Percentiles rank a stretch among this genome's conserved stretches.
phyloP scores from a whole-genome alignment of 2,888 invertebrate species.

The Ametastegia equiseti region DNA sequence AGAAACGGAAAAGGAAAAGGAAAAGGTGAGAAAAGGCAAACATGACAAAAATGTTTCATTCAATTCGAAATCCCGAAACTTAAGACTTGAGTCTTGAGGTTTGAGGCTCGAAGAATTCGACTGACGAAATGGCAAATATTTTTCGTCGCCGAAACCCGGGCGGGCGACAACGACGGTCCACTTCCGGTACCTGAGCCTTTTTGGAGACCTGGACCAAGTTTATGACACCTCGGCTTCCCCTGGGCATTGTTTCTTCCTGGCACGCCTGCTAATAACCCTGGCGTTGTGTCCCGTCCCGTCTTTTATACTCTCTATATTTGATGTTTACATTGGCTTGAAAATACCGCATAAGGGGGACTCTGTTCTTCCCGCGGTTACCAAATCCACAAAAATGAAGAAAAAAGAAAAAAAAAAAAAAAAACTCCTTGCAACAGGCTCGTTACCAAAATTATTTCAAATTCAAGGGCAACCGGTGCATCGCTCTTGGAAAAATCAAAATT shows the following conservation, averaged over 20 bases:
- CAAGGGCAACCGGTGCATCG: no score
- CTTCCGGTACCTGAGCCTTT: constrained; percentile 56
- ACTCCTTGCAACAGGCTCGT: no score
- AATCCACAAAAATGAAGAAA: not conserved
- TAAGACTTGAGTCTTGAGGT: no score
- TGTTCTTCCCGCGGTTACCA: not conserved
- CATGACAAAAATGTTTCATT: no score
- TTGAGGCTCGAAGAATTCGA: not conserved
- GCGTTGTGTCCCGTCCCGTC: not conserved
- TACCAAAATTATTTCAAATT: no score
- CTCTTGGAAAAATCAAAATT: no score
- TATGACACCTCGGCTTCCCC: constrained; percentile 53
- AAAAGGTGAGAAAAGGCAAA: constrained; percentile 40
- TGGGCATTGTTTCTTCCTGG: constrained; percentile 40
- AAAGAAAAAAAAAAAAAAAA: no score
- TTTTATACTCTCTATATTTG: constrained; percentile 32
- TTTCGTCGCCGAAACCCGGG: constrained; percentile 11
- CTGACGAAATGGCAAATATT: constrained; percentile 56
- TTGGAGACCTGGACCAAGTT: constrained; percentile 52
- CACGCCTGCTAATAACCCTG: constrained; percentile 35
- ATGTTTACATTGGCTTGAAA: not conserved
- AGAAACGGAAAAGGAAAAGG: not conserved
- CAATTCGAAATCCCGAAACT: no score
- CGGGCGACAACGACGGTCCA: constrained; percentile 25
- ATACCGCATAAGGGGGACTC: constrained; percentile 3